Conservation (phyloP, 2,113 vertebrate species). For the Ptilorrhoa leucosticta region DNA sequence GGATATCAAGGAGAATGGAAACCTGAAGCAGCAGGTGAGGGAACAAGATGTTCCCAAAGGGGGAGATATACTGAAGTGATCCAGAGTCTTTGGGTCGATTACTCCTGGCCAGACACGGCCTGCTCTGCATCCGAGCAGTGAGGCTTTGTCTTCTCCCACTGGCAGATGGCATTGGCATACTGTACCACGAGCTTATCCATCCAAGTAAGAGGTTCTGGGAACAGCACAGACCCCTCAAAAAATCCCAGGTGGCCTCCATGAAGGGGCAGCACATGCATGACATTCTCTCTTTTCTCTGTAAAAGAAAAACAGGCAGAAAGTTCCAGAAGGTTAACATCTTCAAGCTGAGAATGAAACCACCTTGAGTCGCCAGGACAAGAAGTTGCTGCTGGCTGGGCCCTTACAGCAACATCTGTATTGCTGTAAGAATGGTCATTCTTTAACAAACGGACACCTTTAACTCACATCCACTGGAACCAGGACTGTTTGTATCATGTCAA, state of each 20-base stretch:
- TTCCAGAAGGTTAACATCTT: not conserved
- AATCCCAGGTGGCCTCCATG: conserved; percentile 97
- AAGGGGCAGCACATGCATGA: conserved; percentile 90
- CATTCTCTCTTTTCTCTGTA: conserved; percentile 91
- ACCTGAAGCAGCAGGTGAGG: conserved; percentile 66
- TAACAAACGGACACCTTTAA: not conserved
- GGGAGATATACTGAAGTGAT: conserved; percentile 26
- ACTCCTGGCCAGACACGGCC: conserved; percentile 66
- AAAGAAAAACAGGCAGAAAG: not conserved
- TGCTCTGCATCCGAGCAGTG: conserved; percentile 83
- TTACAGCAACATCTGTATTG: not conserved
- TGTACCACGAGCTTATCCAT: conserved; percentile 98
- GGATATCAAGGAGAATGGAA: conserved; percentile 37
- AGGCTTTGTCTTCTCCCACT: conserved; percentile 93
- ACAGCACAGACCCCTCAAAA: conserved; percentile 96
- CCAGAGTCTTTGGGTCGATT: conserved; percentile 53
- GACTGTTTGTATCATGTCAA: not conserved
- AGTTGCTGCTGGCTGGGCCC: not conserved
- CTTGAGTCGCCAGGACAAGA: not conserved
- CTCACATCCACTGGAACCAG: not conserved
- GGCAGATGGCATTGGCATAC: conserved; percentile 91
- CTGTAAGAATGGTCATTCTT: not conserved
- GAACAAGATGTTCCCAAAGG: conserved; percentile 41
- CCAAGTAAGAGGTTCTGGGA: conserved; percentile 97
- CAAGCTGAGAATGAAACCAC: not conserved